Evolutionary conservation across 1,140 invertebrate genomes (phyloP).

Genomic region (Macrostomum lignano): DNA sequence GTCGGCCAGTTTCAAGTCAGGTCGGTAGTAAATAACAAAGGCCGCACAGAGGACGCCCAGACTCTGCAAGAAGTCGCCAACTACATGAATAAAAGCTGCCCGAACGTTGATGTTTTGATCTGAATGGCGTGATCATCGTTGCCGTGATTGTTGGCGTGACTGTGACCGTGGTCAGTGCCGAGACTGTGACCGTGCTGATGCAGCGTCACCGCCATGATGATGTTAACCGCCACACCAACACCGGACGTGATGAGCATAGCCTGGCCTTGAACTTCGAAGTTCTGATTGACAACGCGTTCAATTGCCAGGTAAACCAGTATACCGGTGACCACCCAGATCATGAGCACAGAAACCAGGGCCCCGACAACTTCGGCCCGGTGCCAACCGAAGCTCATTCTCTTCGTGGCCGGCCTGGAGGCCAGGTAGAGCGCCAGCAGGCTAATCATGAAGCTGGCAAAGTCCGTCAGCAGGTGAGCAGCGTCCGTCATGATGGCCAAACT

Average conservation of each 20-base stretch:
- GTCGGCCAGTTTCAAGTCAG: slow-evolving; percentile 60
- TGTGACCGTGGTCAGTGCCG: too few relatives aligned
- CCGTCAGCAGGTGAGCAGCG: slow-evolving; percentile 76
- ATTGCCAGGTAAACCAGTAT: slow-evolving; percentile 61
- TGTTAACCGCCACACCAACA: slow-evolving; percentile 56
- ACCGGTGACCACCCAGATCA: slow-evolving; percentile 80
- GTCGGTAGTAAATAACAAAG: slow-evolving; percentile 33
- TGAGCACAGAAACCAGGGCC: slow-evolving; percentile 57
- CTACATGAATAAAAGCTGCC: slow-evolving; percentile 86
- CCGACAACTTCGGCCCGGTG: slow-evolving; percentile 75
- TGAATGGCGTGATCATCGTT: too few relatives aligned
- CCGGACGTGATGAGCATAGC: slow-evolving; percentile 71
- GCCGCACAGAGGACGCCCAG: slow-evolving; percentile 61
- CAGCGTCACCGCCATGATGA: too few relatives aligned
- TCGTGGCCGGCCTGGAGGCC: slow-evolving; percentile 51
- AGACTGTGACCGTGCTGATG: slow-evolving; percentile 2
- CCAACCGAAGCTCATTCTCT: slow-evolving; percentile 51
- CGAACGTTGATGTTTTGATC: slow-evolving; percentile 48
- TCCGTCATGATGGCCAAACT: slow-evolving; percentile 83
- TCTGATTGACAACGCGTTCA: slow-evolving; percentile 42
- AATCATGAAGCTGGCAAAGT: slow-evolving; percentile 83
- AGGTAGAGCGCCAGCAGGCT: slow-evolving; percentile 73
- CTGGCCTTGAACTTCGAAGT: slow-evolving; percentile 50
- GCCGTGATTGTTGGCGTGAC: too few relatives aligned
- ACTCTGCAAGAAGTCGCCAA: slow-evolving; percentile 87